phyloP scores from a whole-genome alignment of 2,113 vertebrate genomes.

The Eulacestoma nigropectus region DNA sequence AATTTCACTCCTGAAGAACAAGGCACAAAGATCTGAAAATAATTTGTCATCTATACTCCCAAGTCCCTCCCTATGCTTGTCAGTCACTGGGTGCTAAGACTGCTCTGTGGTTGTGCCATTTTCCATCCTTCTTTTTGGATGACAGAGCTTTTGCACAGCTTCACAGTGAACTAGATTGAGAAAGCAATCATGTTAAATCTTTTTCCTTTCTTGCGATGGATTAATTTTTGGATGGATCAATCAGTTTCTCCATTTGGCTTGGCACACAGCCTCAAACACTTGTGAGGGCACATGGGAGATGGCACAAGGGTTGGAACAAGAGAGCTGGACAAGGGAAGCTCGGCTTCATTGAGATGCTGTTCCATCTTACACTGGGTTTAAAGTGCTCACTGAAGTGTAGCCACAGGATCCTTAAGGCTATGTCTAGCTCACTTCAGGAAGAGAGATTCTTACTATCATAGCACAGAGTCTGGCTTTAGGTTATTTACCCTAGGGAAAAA shows the following conservation, averaged over 20 bases:
- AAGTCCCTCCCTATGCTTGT: not conserved
- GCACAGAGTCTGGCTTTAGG: not conserved
- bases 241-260: not conserved
- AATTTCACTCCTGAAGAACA: not conserved
- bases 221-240: not conserved
- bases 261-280: not conserved
- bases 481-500: not conserved
- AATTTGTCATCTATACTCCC: not conserved
- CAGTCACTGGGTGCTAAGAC: not conserved
- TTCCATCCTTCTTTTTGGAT: not conserved
- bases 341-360: not conserved
- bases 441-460: not conserved
- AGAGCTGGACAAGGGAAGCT: not conserved
- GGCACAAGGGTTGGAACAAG: not conserved
- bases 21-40: not conserved
- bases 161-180: not conserved
- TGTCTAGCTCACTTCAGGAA: not conserved
- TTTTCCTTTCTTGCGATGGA: not conserved
- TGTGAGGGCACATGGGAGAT: not conserved
- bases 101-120: not conserved
- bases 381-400: not conserved
- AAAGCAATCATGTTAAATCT: not conserved
- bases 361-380: not conserved
- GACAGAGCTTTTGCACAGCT: not conserved
- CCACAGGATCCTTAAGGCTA: not conserved